Percentiles rank a stretch among this genome's conserved stretches.
Evolutionary conservation across 2,113 vertebrate genomes (phyloP).

Genomic region (Hiodon alosoides): DNA sequence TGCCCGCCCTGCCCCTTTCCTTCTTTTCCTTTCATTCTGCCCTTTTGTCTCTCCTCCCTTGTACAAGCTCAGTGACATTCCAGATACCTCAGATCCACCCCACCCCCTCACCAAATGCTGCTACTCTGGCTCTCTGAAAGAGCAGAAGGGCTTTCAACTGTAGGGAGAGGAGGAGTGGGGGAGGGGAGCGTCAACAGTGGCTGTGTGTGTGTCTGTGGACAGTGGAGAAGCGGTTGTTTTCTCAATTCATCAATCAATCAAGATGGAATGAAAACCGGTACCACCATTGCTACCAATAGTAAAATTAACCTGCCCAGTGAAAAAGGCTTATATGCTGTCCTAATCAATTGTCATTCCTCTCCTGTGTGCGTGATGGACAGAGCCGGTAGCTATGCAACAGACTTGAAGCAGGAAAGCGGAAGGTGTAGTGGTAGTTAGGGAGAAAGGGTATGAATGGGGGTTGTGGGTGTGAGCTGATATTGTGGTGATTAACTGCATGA

Average conservation of each 20-base stretch:
- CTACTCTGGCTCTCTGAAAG: conserved; percentile 35
- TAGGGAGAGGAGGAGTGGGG: conserved; percentile 1
- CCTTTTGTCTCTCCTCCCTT: conserved; percentile 4
- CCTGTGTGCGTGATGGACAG: conserved; percentile 52
- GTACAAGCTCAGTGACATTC: conserved; percentile 5
- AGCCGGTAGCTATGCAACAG: conserved; percentile 69
- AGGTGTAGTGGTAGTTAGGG: conserved; percentile 19
- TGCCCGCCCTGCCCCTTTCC: background rate
- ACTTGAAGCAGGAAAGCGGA: conserved; percentile 44
- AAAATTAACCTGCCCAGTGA: background rate
- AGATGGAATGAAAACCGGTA: background rate
- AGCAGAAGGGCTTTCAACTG: conserved; percentile 13
- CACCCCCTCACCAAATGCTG: conserved; percentile 38
- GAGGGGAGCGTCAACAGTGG: background rate
- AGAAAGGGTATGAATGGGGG: conserved; percentile 16
- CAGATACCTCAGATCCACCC: background rate
- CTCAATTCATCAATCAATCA: background rate
- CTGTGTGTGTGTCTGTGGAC: conserved; percentile 14
- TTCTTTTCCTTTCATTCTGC: background rate
- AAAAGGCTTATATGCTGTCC: conserved; percentile 6
- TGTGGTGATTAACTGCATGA: conserved; percentile 21
- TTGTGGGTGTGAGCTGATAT: conserved; percentile 7
- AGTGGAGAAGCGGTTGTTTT: background rate
- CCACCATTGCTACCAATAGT: too few species aligned
- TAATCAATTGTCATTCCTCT: conserved; percentile 30